A percentile compares a stretch with the other conserved stretches of the same genome.
phyloP scores from a whole-genome alignment of 2,113 vertebrate species.

The Bolborhynchus lineola region DNA sequence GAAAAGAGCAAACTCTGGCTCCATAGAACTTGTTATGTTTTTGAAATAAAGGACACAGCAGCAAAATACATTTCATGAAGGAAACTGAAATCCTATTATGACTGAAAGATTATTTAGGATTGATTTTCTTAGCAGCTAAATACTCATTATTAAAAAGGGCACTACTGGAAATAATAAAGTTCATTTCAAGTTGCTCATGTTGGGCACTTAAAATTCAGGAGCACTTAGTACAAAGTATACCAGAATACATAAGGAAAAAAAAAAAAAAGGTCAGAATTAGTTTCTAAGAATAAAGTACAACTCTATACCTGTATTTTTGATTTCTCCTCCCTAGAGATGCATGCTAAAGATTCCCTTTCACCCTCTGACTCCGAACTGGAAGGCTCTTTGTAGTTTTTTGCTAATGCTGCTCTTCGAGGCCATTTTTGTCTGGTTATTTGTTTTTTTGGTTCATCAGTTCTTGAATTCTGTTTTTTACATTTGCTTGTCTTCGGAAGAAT shows the following conservation, averaged over 20 bases:
- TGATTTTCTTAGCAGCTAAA: neutral
- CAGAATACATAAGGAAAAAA: neutral
- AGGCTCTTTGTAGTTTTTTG: constrained; percentile 84
- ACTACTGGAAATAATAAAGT: neutral
- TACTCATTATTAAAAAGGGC: neutral
- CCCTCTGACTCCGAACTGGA: constrained; percentile 77
- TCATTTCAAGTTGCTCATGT: neutral
- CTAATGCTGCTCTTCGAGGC: constrained; percentile 76
- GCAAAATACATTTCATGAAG: neutral
- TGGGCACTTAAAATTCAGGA: neutral
- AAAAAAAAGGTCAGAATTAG: neutral
- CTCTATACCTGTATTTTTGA: constrained; percentile 43
- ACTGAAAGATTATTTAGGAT: neutral
- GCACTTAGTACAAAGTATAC: neutral
- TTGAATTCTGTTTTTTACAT: constrained; percentile 4
- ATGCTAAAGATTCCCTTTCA: constrained; percentile 1
- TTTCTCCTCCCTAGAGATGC: neutral
- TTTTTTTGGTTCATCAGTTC: neutral
- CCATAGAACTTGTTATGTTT: neutral
- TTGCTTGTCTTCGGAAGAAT: constrained; percentile 48
- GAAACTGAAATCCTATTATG: neutral
- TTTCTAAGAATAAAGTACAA: neutral
- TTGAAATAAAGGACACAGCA: neutral
- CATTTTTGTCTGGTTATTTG: constrained; percentile 50
- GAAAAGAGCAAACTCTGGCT: neutral